Conservation (phyloP, 1,140 invertebrate genomes). For the Drosophila watanabei region DNA sequence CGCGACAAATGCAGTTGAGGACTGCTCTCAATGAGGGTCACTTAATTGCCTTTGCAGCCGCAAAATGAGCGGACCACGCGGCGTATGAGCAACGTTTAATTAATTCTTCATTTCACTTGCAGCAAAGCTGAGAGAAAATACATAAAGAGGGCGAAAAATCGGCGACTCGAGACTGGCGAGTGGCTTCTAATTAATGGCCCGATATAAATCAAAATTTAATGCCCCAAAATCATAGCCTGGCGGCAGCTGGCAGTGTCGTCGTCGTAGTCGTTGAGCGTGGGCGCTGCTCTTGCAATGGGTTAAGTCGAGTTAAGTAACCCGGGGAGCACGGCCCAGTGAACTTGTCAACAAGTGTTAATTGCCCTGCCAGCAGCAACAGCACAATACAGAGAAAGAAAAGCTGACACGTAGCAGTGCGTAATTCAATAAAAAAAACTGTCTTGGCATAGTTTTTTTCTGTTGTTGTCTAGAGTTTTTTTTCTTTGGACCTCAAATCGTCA, state of each 20-base stretch:
- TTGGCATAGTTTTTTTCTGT: conserved; percentile 30
- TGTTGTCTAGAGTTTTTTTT: conserved; percentile 2
- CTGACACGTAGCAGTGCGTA: conserved; percentile 19
- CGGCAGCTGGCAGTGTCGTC: conserved; percentile 31
- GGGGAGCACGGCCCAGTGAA: conserved; percentile 67
- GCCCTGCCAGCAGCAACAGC: conserved; percentile 41
- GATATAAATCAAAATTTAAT: conserved; percentile 76
- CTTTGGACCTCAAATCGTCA: conserved; percentile 9
- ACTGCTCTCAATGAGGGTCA: conserved; percentile 51
- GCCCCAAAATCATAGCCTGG: conserved; percentile 63
- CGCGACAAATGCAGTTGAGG: conserved; percentile 16
- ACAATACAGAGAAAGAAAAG: conserved; percentile 21
- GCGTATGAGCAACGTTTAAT: conserved; percentile 57
- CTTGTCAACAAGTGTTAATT: conserved; percentile 81
- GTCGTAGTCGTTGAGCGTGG: conserved; percentile 40
- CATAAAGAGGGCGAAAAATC: conserved; percentile 3
- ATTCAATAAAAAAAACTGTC: conserved; percentile 27
- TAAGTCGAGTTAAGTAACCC: conserved; percentile 46
- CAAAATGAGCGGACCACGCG: conserved; percentile 18
- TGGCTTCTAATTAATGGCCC: conserved; percentile 65
- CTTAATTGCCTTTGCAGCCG: conserved; percentile 53
- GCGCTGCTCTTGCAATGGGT: conserved; percentile 56
- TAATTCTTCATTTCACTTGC: conserved; percentile 45
- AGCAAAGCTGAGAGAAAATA: conserved; percentile 9
- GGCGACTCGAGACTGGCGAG: conserved; percentile 26